Evolutionary conservation across 2,113 vertebrate genomes (phyloP).

Genomic region (Mohoua ochrocephala): DNA sequence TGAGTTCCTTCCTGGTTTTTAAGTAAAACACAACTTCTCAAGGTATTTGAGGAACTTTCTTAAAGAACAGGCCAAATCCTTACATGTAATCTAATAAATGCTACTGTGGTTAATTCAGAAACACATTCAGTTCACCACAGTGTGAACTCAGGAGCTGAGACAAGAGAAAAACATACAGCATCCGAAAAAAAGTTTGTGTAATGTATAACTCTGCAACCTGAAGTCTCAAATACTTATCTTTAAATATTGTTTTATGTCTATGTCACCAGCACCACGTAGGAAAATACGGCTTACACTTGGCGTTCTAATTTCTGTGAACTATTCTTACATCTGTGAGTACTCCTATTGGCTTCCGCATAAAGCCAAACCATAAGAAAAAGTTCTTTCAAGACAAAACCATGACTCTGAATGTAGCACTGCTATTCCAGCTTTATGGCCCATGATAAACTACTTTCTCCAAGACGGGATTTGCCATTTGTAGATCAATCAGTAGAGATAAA

Average conservation of each 20-base stretch:
- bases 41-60: neutral
- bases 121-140: neutral
- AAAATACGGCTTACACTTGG: neutral
- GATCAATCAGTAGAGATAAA: constrained; percentile 30
- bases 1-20: neutral
- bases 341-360: neutral
- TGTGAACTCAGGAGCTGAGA: neutral
- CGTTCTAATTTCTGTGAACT: neutral
- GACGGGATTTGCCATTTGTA: constrained; percentile 27
- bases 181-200: neutral
- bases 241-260: neutral
- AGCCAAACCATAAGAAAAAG: neutral
- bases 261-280: neutral
- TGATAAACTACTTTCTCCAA: neutral
- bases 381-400: neutral
- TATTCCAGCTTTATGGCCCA: neutral
- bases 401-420: neutral
- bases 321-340: neutral
- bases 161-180: neutral
- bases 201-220: neutral
- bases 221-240: neutral
- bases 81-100: neutral
- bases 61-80: neutral
- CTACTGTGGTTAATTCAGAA: neutral
- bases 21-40: neutral